Percentiles rank a stretch among this genome's conserved stretches.
phyloP scores from a whole-genome alignment of 2,797 vertebrate genomes.

The Tragopan temminckii region DNA sequence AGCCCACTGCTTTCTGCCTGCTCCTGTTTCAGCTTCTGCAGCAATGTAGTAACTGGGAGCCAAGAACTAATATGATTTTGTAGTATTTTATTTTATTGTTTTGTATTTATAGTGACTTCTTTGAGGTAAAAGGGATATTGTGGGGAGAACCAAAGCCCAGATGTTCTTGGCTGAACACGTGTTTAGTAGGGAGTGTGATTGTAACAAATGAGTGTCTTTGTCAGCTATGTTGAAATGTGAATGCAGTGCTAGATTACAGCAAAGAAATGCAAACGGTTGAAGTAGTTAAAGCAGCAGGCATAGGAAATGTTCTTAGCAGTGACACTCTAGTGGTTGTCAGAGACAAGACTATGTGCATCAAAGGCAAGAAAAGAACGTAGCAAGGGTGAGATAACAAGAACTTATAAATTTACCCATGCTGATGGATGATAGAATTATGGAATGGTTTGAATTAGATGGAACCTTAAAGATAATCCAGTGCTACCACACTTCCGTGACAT shows the following conservation, averaged over 20 bases:
- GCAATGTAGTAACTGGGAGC: neutral
- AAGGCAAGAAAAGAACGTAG: neutral
- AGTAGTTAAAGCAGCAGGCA: neutral
- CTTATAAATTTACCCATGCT: neutral
- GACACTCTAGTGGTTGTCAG: neutral
- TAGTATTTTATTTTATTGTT: neutral
- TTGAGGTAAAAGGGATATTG: neutral
- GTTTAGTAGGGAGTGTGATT: neutral
- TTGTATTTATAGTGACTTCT: neutral
- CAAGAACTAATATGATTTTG: neutral
- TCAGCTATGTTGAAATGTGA: neutral
- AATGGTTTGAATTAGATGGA: neutral
- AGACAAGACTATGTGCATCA: neutral
- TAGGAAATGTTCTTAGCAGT: neutral
- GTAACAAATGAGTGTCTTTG: neutral
- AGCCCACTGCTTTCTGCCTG: neutral
- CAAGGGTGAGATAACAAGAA: neutral
- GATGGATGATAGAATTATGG: neutral
- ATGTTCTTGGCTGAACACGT: neutral
- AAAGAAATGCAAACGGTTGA: neutral
- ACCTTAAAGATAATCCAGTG: neutral
- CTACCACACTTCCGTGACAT: neutral
- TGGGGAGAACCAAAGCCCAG: neutral
- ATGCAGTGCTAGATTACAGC: neutral
- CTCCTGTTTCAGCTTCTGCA: conserved; percentile 18